These are phyloP conservation scores for Mercenaria mercenaria DNA, from an alignment of 1,140 invertebrate species.

Conservation along the genomic window DNA sequence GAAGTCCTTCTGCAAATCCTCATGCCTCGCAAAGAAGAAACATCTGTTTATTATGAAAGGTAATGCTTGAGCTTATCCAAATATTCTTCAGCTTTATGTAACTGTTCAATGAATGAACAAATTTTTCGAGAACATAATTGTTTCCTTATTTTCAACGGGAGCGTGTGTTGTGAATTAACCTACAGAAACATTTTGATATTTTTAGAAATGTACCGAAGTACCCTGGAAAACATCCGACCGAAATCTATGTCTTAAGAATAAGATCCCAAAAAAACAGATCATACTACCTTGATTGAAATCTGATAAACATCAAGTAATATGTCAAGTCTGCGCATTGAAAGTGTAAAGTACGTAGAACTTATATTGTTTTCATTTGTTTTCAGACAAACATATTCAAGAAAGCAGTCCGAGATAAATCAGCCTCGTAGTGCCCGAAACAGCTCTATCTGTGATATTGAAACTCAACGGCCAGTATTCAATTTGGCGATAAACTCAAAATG, in stretches of 20 bases:
- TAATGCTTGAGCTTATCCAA: neutral
- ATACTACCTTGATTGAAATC: neutral
- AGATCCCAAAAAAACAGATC: neutral
- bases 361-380: neutral
- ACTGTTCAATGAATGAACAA: neutral
- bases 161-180: neutral
- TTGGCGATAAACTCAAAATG: conserved; percentile 38
- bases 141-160: neutral
- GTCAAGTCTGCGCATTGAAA: neutral
- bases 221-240: neutral
- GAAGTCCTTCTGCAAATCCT: conserved; percentile 68
- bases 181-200: neutral
- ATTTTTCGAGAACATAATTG: neutral
- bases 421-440: neutral
- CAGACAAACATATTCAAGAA: conserved; percentile 26
- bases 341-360: neutral
- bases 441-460: conserved; percentile 42
- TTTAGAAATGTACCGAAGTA: neutral
- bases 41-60: conserved; percentile 20
- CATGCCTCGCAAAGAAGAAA: conserved; percentile 44
- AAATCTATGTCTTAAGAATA: neutral
- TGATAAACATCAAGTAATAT: neutral
- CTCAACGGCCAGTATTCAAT: conserved; percentile 31
- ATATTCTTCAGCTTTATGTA: neutral
- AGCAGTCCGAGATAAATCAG: conserved; percentile 7